Percentiles rank a stretch among this genome's conserved stretches.
These are phyloP conservation scores for Scelioninae gen. 1 DNA, from an alignment of 2,888 invertebrate genomes.

Conservation along the genomic window DNA sequence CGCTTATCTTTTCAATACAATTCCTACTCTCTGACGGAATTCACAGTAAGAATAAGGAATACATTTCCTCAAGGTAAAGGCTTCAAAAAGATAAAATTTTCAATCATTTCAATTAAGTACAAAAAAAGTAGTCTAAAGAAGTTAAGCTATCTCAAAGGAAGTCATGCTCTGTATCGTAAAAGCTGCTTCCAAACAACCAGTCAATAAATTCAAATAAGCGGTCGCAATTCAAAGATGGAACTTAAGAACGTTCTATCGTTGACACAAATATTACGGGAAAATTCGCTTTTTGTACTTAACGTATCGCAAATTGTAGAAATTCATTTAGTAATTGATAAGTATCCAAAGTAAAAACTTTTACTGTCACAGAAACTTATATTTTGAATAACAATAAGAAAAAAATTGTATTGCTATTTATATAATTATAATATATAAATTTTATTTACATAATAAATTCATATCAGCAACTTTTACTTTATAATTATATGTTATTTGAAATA, in stretches of 20 bases:
- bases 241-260: neutral
- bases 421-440: too few species aligned
- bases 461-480: too few species aligned
- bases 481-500: too few species aligned
- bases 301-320: too few species aligned
- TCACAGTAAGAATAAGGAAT: conserved; percentile 6
- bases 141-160: conserved; percentile 27
- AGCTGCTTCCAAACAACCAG: conserved; percentile 25
- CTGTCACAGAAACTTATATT: too few species aligned
- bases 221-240: conserved; percentile 17
- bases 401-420: too few species aligned
- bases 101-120: conserved; percentile 30
- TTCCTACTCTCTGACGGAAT: neutral
- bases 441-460: too few species aligned
- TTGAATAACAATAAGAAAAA: too few species aligned
- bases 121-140: conserved; percentile 10
- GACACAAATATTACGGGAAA: too few species aligned
- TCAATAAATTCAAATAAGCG: conserved; percentile 42
- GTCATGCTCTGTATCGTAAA: conserved; percentile 21
- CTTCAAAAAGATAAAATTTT: conserved; percentile 11
- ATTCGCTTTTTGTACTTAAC: too few species aligned
- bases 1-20: neutral
- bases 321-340: too few species aligned
- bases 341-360: too few species aligned
- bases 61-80: conserved; percentile 5